Base-by-base conservation (phyloP, 2,797 vertebrate genomes). In the Vespertilio murinus region DNA sequence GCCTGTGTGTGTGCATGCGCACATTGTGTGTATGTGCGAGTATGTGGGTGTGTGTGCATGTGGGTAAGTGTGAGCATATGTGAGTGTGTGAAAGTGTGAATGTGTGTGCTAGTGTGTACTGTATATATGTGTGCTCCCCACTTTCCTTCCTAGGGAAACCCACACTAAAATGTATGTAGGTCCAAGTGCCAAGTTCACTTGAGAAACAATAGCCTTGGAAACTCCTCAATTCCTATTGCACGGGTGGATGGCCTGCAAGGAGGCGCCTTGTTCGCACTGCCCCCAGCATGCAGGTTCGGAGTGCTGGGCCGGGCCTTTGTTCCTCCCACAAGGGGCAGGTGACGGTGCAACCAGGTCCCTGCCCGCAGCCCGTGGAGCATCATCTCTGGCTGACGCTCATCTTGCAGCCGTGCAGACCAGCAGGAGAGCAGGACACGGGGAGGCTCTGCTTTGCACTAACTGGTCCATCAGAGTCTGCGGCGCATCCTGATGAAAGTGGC, bases 311-410 rank as follows among this genome's bases (percentile, higher is more conserved):
- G 81, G 93, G 94, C 91, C 97, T 97, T 97, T 97, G 96, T 97
- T 94, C 64, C 0, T 82, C 96, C 88, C 96, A 97, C 96, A 97
- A 97, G 97, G 65, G 84, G 93, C 45, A 95, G 97, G 95, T 97
- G 97, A 97, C 95, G 95, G 18, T 96, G 95, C 45, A 61, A 88
- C 90, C 52, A 22, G 8, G 64, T 64, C 94, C 96, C 87, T 59
- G 54, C 90, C 56, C 0, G 79, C 96, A 47, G 80, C 61, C 88
- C 94, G 94, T 86, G 95, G 91, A 78, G 81, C 40, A 0, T 1
- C 4, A 13, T 11, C 56, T 59, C 23, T 4, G 23, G 23, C 23
- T 54, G 20, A 54, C 22, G 5, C 52, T 23, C 52, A 9, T 25
- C 54, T 5, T 59, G 11, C 23, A 59, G 23, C 56, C 25, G 25